Conservation (phyloP, 2,113 vertebrate species). For the Ibidorhyncha struthersii region DNA sequence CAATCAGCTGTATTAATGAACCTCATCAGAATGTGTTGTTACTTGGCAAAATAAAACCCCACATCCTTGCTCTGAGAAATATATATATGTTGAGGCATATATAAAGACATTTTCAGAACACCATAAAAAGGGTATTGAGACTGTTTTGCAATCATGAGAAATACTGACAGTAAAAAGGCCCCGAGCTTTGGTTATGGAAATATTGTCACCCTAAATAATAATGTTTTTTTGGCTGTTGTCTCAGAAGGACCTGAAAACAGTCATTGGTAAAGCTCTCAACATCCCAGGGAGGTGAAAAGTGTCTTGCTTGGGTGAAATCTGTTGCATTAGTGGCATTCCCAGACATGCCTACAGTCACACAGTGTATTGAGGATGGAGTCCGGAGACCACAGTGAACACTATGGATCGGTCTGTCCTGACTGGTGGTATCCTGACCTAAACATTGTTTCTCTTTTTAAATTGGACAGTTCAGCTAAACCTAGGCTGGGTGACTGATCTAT, state of each 20-base stretch:
- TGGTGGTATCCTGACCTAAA: neutral
- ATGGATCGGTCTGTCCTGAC: neutral
- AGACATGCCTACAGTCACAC: neutral
- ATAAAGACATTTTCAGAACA: neutral
- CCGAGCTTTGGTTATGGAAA: neutral
- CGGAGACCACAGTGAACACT: neutral
- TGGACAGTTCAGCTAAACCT: neutral
- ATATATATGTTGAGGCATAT: neutral
- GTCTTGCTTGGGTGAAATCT: neutral
- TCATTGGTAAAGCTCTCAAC: neutral
- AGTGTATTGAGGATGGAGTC: neutral
- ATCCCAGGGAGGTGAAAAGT: neutral
- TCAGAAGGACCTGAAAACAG: neutral
- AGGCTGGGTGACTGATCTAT: neutral
- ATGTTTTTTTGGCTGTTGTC: neutral
- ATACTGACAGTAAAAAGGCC: neutral
- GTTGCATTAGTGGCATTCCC: neutral
- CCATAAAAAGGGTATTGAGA: neutral
- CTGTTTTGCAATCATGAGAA: neutral
- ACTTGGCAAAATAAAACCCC: neutral
- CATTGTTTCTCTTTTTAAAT: neutral
- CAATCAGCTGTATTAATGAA: neutral
- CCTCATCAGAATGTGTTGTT: neutral
- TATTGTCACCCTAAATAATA: neutral
- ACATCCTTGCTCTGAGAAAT: neutral